These are phyloP conservation scores for Nomada lathburiana DNA, from an alignment of 2,888 invertebrate genomes.

Conservation along the genomic window DNA sequence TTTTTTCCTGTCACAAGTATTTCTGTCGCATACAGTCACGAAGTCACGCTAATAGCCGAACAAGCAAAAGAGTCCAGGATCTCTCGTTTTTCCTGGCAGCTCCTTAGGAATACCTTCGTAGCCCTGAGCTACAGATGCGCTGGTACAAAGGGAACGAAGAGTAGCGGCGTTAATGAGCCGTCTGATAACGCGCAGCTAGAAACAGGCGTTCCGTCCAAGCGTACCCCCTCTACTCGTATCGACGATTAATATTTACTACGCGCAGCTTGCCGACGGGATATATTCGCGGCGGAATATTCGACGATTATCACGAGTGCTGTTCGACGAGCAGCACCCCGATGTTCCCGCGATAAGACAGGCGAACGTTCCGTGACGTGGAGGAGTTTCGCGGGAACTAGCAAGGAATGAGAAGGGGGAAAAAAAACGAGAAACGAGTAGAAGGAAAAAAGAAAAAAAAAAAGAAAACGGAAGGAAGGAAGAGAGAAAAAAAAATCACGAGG, in stretches of 20 bases:
- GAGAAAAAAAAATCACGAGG: constrained; percentile 37
- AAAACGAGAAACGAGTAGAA: not conserved
- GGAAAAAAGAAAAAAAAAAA: not conserved
- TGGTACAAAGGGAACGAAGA: constrained; percentile 1
- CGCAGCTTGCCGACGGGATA: not conserved
- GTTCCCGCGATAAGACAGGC: constrained; percentile 21
- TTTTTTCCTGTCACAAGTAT: not conserved
- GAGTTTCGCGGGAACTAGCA: not conserved
- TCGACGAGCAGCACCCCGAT: not conserved
- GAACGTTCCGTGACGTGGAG: constrained; percentile 8
- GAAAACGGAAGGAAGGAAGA: not conserved
- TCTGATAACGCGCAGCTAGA: constrained; percentile 9
- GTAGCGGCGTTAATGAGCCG: not conserved
- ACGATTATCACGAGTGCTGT: not conserved
- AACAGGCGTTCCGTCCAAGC: constrained; percentile 19
- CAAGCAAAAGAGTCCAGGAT: constrained; percentile 6
- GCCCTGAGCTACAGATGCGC: constrained; percentile 13
- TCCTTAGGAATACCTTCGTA: constrained; percentile 11
- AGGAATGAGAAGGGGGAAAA: not conserved
- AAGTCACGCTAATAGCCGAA: constrained; percentile 29
- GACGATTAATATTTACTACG: not conserved
- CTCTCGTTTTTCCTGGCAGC: constrained; percentile 20
- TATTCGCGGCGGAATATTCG: not conserved
- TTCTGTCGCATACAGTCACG: constrained; percentile 23
- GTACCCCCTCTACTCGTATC: not conserved